Evolutionary conservation across 2,113 vertebrate species (phyloP), one percentile per base, ranked within the genome.

Genomic region (Phrynosoma platyrhinos): DNA sequence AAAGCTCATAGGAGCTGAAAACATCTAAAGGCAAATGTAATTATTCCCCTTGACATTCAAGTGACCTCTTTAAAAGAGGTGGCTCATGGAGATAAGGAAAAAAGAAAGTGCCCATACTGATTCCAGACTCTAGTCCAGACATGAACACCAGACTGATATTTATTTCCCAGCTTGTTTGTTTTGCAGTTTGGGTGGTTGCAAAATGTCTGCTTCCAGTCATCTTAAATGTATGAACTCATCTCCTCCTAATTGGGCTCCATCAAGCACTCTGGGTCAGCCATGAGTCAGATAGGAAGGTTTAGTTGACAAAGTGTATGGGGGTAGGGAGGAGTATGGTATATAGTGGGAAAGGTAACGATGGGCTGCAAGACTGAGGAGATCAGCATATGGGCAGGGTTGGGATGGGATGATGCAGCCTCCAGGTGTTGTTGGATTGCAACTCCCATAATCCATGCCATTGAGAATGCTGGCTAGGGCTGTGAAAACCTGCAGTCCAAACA

Each of bases 81-180:
- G 93, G 85, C 86, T 69, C 36, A 55, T 82, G 62, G 88, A 90
- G 86, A 92, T 91, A 94, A 90, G 85, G 20, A 75, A 82, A 87
- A 94, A 92, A 14, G 71, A 83, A 62, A 52, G 79, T 89, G 14
- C 58, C 18, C 58, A 62, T 62, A 18, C 58, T 16, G 58, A 62
- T 16, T 80, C 76, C 88, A 94, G 86, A 94, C 94, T 91, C 83
- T n/a, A 88, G 91, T 77, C 86, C 23, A 47, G 84, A 79, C 90
- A 90, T 84, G 89, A 64, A 89, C 55, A 62, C 21, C 79, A 58
- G 9, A 20, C 36, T 10, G 68, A n/a, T 69, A 69, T 69, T 69
- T 74, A 21, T 68, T 53, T 36, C 6, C n/a, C 10, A 9, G 21
- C 2, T n/a, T 16, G 36, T n/a, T 52, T 69, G 64, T 69, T 32